A percentile compares a stretch with the other conserved stretches of the same genome.
These are phyloP conservation scores for Eristalis intricaria DNA, from an alignment of 2,888 invertebrate species.

Conservation along the genomic window DNA sequence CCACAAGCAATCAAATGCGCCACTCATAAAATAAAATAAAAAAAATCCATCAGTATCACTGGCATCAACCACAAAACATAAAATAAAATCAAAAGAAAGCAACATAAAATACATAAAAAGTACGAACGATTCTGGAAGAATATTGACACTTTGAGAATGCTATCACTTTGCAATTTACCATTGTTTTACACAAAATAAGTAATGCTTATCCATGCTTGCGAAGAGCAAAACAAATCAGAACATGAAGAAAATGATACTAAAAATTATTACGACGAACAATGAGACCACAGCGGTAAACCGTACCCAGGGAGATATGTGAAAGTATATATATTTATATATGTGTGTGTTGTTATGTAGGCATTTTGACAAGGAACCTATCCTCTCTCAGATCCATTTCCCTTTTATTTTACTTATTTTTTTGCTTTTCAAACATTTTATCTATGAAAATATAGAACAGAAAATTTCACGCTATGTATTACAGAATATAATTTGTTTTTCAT, in stretches of 20 bases:
- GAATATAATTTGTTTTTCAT: conserved; percentile 50
- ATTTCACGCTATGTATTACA: conserved; percentile 64
- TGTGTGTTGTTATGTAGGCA: conserved; percentile 37
- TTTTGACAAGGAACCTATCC: conserved; percentile 28
- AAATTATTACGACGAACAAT: conserved; percentile 21
- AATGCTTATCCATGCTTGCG: conserved; percentile 19
- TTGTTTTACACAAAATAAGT: conserved; percentile 22
- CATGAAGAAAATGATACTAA: neutral
- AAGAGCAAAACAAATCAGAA: conserved; percentile 12
- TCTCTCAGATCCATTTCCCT: conserved; percentile 33
- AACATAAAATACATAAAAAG: conserved; percentile 44
- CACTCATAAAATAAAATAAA: conserved; percentile 33
- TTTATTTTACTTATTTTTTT: conserved; percentile 13
- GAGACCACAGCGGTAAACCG: conserved; percentile 54
- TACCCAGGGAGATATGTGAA: conserved; percentile 64
- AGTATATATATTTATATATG: conserved; percentile 33
- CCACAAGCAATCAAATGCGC: conserved; percentile 62
- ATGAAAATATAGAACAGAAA: conserved; percentile 68
- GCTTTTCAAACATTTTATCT: conserved; percentile 55
- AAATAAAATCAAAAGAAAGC: conserved; percentile 23
- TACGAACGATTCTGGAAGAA: conserved; percentile 48
- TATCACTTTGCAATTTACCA: conserved; percentile 58
- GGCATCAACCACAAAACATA: conserved; percentile 36
- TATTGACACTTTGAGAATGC: conserved; percentile 69
- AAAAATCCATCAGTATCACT: conserved; percentile 35